Percentiles rank a stretch among this genome's conserved stretches.
phyloP scores from a whole-genome alignment of 2,113 vertebrate genomes.

The Pedionomus torquatus region DNA sequence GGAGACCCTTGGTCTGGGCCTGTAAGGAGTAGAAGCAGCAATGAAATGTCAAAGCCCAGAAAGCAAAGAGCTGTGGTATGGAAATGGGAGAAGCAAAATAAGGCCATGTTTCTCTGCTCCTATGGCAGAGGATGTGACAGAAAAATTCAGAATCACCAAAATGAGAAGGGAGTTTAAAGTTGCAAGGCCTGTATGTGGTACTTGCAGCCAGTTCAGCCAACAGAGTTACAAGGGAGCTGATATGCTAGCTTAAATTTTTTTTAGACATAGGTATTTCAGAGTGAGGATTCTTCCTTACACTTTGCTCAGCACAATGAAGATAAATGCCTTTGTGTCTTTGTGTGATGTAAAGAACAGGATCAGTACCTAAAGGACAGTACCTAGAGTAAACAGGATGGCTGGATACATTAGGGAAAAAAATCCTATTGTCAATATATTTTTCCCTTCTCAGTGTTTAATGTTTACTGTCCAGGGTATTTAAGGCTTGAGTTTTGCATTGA shows the following conservation, averaged over 20 bases:
- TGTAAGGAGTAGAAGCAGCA: background rate
- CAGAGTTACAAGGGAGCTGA: background rate
- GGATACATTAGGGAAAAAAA: background rate
- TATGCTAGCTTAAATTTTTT: background rate
- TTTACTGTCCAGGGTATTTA: slow-evolving; percentile 7
- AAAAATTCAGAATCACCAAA: background rate
- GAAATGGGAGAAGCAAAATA: background rate
- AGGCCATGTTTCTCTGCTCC: background rate
- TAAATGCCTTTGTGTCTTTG: background rate
- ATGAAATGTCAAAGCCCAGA: background rate
- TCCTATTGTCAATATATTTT: background rate
- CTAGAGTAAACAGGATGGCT: background rate
- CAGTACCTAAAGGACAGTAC: background rate
- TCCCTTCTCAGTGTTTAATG: background rate
- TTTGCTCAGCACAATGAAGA: background rate
- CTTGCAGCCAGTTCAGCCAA: background rate
- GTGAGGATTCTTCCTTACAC: background rate
- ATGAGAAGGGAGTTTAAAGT: background rate
- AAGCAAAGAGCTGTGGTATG: background rate
- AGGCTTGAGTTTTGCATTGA: slow-evolving; percentile 28
- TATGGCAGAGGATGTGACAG: background rate
- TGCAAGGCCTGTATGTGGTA: background rate
- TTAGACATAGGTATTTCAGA: background rate
- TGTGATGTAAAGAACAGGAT: background rate
- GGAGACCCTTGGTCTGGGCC: background rate